Evolutionary conservation across 2,797 vertebrate genomes (phyloP), one percentile per base, ranked within the genome.

Genomic region (Acrossocheilus fasciatus): DNA sequence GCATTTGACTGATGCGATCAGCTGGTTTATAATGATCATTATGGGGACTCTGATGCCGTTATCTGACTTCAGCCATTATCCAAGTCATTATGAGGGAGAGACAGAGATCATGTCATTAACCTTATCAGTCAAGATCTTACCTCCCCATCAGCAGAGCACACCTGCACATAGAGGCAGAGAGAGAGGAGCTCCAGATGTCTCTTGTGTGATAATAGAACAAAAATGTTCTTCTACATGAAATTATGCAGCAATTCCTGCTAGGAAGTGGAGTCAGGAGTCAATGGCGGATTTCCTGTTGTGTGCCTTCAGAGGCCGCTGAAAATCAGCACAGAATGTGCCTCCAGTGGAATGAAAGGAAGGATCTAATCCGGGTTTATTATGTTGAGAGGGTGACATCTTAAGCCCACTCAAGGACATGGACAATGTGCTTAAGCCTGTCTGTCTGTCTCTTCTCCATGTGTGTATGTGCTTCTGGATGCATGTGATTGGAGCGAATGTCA

Each of bases 331-430:
- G 87, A 88, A 87, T 66, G 77, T 86, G 86, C 87, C 85, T 88
- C 36, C 70, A 81, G 45, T 89, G 83, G 80, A 88, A 90, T 90
- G 87, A 90, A 89, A 85, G 86, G 87, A 89, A 89, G 87, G 75
- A 89, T 89, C 88, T 90, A 89, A 90, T 90, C 90, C 85, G 79
- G 85, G 87, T 83, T 90, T 88, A 90, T 85, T 86, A 85, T 89
- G 85, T 89, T 90, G 89, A 90, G 89, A 83, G 82, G 88, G 80
- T 89, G 90, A 88, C 88, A 90, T 88, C 82, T 75, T 90, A 90
- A 90, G 88, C 87, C 87, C 83, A 89, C 88, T 90, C 87, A 90
- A 90, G 87, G 87, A 88, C 90, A 89, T 81, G 83, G 64, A 83
- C 85, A 90, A 83, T 84, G 73, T 73, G 75, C 75, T 83, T 88